Base-by-base conservation (phyloP, 1,140 invertebrate species). In the Drosophila simulans region DNA sequence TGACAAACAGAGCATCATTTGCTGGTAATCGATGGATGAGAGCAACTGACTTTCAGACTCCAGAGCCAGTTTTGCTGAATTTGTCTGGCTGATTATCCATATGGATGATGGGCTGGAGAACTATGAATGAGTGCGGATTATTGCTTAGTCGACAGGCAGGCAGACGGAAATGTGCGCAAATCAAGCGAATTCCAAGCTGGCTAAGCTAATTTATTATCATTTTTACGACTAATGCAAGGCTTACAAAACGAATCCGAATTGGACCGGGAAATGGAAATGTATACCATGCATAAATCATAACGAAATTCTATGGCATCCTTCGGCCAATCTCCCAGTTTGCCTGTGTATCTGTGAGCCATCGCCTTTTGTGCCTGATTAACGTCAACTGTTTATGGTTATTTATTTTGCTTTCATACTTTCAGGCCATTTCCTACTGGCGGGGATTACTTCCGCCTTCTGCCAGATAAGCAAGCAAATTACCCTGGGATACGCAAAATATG, bases 1-100 rank as follows among this genome's bases (percentile, higher is more conserved):
- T 89, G 84, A 89, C 84, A 89, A 89, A 89, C 84, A 89, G 69
- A 76, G 76, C 72, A 37, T 70, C 84, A 72, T 77, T 80, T 89
- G 76, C 64, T 65, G 60, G 77, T 69, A 89, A 89, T 89, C 84
- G 80, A 89, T 84, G 69, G 80, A 77, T 77, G 64, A 78, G 77
- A 71, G 74, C 73, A 69, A 59, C 54, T 40, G 54, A 42, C 59
- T 62, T 59, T 49, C 57, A 64, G 62, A 37, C 62, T 49, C 13
- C 13, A 13, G 20, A 39, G 11, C 13, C 11, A 13, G 13, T 13
- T 13, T 1, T 20, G 3, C 2, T 2, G 20, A 71, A 73, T 74
- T 86, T 81, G 82, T 54, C 78, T 48, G 78, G 15, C 73, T 77
- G 78, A 78, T 85, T 81, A 81, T 75, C 49, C 53, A 39, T 37